These are phyloP conservation scores for Aporrectodea caliginosa DNA, from an alignment of 1,140 invertebrate genomes.

Conservation along the genomic window DNA sequence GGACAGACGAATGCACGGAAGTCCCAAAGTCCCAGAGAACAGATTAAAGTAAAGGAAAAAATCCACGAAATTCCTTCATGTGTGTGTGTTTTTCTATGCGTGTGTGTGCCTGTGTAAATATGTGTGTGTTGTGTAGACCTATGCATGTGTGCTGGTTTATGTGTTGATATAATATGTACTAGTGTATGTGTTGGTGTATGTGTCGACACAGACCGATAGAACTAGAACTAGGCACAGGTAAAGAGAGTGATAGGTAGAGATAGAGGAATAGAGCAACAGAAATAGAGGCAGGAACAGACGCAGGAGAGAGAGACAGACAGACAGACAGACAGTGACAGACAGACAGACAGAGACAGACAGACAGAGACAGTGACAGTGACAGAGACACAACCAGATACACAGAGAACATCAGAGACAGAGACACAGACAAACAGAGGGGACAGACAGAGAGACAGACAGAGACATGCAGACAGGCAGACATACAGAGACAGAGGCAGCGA, in stretches of 20 bases:
- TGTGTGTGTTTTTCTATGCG: too few species aligned
- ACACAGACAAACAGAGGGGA: neutral
- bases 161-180: too few species aligned
- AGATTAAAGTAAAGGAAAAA: too few species aligned
- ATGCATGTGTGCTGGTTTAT: too few species aligned
- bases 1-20: too few species aligned
- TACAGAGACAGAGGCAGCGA: neutral
- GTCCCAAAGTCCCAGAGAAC: too few species aligned
- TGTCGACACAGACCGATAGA: neutral
- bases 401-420: neutral
- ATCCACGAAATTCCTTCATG: too few species aligned
- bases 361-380: neutral
- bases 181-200: too few species aligned
- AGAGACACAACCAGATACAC: neutral
- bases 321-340: neutral
- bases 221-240: neutral
- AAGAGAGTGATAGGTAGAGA: neutral
- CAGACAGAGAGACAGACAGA: neutral
- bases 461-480: neutral
- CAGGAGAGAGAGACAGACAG: neutral
- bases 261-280: neutral
- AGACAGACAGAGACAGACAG: neutral
- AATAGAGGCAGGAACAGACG: neutral
- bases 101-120: too few species aligned
- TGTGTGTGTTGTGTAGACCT: too few species aligned